Evolutionary conservation across 92 coral and sea anemone genomes (phyloP), one percentile per base, ranked within the genome.

Genomic region (Metridium senile): DNA sequence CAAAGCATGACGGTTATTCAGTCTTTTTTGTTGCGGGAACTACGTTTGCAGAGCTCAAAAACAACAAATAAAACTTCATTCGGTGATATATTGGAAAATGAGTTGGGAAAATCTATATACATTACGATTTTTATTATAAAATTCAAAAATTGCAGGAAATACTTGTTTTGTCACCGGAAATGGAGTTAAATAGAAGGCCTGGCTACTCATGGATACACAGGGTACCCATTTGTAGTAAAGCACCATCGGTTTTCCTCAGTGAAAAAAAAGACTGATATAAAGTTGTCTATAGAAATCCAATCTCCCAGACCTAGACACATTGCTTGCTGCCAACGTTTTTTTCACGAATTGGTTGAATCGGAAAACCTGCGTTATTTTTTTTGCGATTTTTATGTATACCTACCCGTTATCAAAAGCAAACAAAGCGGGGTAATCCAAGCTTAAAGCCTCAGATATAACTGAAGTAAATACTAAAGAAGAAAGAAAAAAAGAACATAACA

Each of bases 1-100:
- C 76, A 79, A 70, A 11, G 84, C 84, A 79, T 79, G 70, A 34
- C 56, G 67, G 61, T 52, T 58, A 57, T 74, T 70, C 52, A 66
- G 32, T n/a, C 61, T 58, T 26, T 30, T 29, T 45, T 9, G 10
- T 21, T 11, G 74, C 74, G 74, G 74, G 58, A 47, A 22, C 1
- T 10, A 29, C 1, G 3, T 1, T 19, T 43, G 23, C 31, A 31
- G 56, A 32, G 52, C 20, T 17, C 13, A 22, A 53, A 26, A 53
- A 17, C 27, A 17, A 33, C 20, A 1, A 22, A 59, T 26, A 59
- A 1, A 26, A 39, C 13, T 39, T 39, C 6, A 4, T 39, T 39
- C 49, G 49, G 13, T 39, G 6, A 39, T 4, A 4, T 39, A 39
- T 39, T 39, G 6, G 49, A 39, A 4, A 39, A 39, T 39, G 6